phyloP scores from a whole-genome alignment of 64 coral and sea anemone genomes.

The Montipora sp. region DNA sequence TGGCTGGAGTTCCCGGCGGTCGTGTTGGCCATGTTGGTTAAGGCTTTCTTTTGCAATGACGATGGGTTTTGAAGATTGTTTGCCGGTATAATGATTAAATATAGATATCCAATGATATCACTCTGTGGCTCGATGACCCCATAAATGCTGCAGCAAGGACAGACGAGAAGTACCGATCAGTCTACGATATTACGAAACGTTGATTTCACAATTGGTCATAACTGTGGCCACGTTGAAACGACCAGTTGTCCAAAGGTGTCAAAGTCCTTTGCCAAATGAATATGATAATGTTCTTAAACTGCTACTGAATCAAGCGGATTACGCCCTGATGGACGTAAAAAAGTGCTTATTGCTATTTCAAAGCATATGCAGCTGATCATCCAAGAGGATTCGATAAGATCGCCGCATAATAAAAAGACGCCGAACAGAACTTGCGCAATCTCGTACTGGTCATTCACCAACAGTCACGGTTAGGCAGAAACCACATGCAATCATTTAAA shows the following conservation, averaged over 20 bases:
- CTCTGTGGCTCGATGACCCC: neutral
- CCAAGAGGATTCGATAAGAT: neutral
- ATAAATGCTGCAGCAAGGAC: neutral
- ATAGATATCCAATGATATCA: neutral
- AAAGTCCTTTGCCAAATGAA: neutral
- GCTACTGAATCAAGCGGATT: constrained; percentile 22
- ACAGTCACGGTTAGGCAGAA: neutral
- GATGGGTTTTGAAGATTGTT: too few relatives aligned
- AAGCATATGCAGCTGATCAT: constrained; percentile 12
- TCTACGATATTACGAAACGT: neutral
- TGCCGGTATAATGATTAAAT: neutral
- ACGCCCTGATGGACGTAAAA: neutral
- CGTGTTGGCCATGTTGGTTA: neutral
- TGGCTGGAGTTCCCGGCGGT: neutral
- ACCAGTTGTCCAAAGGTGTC: neutral
- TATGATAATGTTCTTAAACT: neutral
- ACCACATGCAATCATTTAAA: neutral
- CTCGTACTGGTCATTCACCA: neutral
- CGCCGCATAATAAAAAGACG: neutral
- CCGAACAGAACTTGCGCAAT: neutral
- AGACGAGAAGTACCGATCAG: neutral
- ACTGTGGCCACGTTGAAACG: neutral
- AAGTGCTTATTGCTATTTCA: neutral
- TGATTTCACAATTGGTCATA: neutral
- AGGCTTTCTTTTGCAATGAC: neutral